A percentile compares a stretch with the other conserved stretches of the same genome.
Conservation (phyloP, 2,797 vertebrate genomes). For the Trematomus bernacchii region DNA sequence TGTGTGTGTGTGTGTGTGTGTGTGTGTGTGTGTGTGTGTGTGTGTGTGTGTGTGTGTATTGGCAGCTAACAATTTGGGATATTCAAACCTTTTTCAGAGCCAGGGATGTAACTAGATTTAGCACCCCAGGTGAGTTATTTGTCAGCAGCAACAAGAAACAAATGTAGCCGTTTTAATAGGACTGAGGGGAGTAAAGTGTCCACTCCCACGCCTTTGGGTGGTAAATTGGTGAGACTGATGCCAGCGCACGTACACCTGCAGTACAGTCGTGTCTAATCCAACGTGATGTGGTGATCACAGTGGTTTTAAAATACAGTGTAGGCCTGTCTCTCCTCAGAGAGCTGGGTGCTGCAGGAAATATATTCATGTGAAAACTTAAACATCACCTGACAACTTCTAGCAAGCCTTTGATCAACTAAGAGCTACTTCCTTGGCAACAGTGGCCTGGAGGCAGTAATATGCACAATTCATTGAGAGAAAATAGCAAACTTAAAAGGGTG, state of each 20-base stretch:
- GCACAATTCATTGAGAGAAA: not conserved
- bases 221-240: constrained; percentile 34
- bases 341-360: not conserved
- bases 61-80: constrained; percentile 19
- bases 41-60: constrained; percentile 3
- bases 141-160: constrained; percentile 29
- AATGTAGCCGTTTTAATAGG: constrained; percentile 17
- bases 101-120: constrained; percentile 21
- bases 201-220: constrained; percentile 8
- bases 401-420: constrained; percentile 30
- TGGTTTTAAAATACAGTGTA: constrained; percentile 18
- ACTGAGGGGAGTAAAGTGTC: constrained; percentile 9
- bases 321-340: constrained; percentile 9
- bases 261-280: constrained; percentile 21
- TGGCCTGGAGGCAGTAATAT: not conserved
- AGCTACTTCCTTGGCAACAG: not conserved
- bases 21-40: constrained; percentile 9
- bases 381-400: constrained; percentile 19
- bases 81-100: constrained; percentile 28
- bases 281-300: constrained; percentile 34
- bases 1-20: constrained; percentile 3
- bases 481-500: not conserved
- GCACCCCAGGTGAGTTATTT: constrained; percentile 11
- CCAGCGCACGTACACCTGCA: constrained; percentile 12
- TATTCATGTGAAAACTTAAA: constrained; percentile 30